phyloP scores from a whole-genome alignment of 2,113 vertebrate genomes.

The Sminthopsis crassicaudata region DNA sequence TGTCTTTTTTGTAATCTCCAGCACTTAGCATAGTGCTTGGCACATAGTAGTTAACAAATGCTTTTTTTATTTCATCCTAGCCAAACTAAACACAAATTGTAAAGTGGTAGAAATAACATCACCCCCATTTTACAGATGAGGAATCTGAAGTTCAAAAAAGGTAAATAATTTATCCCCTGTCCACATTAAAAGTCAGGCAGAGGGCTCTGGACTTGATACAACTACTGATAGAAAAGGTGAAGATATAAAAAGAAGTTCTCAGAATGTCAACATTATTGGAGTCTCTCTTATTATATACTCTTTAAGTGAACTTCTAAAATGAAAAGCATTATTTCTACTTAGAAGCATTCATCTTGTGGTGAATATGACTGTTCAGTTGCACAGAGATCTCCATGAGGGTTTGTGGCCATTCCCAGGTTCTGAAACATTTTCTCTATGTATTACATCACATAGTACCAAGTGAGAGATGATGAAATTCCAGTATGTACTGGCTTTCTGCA shows the following conservation, averaged over 20 bases:
- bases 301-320: background rate
- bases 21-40: background rate
- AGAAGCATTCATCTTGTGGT: conserved; percentile 26
- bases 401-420: background rate
- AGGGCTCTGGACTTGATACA: background rate
- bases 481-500: conserved; percentile 32
- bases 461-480: background rate
- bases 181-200: background rate
- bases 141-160: background rate
- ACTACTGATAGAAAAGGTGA: background rate
- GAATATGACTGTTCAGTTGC: background rate
- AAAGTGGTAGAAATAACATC: background rate
- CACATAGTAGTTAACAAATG: background rate
- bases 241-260: background rate
- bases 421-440: conserved; percentile 35
- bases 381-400: background rate
- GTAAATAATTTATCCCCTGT: background rate
- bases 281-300: background rate
- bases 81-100: background rate
- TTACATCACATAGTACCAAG: conserved; percentile 19
- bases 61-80: background rate
- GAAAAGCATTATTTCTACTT: background rate
- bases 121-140: conserved; percentile 8
- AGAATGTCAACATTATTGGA: background rate
- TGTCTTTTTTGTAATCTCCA: background rate